These are phyloP conservation scores for Eriosoma lanigerum DNA, from an alignment of 1,140 invertebrate genomes.

Conservation along the genomic window DNA sequence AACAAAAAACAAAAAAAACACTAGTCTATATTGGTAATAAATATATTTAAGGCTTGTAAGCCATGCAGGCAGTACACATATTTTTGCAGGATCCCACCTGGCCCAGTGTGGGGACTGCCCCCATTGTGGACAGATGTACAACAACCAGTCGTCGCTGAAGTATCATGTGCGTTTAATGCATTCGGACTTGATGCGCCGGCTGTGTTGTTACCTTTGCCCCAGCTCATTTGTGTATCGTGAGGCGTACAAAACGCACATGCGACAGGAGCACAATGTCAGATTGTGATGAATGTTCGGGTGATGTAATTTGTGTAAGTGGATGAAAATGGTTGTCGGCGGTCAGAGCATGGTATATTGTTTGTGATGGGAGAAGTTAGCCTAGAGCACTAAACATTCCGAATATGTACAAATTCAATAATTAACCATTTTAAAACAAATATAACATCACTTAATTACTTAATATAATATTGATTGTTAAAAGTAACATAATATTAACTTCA, in stretches of 20 bases:
- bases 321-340: constrained; percentile 24
- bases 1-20: not conserved
- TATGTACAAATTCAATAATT: constrained; percentile 48
- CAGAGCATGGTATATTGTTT: constrained; percentile 50
- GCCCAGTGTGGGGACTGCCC: constrained; percentile 61
- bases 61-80: constrained; percentile 36
- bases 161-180: constrained; percentile 71
- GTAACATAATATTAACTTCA: constrained; percentile 43
- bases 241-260: constrained; percentile 68
- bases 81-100: constrained; percentile 55
- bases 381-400: constrained; percentile 42
- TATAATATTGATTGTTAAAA: constrained; percentile 39
- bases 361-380: constrained; percentile 45
- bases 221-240: constrained; percentile 67
- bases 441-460: constrained; percentile 30
- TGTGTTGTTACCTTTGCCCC: constrained; percentile 68
- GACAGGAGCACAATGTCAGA: constrained; percentile 65
- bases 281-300: constrained; percentile 59
- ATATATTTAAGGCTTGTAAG: constrained; percentile 36
- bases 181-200: constrained; percentile 66
- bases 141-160: constrained; percentile 69
- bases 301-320: constrained; percentile 51
- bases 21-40: not conserved
- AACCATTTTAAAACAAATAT: constrained; percentile 35
- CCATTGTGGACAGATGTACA: constrained; percentile 67